phyloP scores from a whole-genome alignment of 2,888 invertebrate genomes.

The Agonopterix heracliana region DNA sequence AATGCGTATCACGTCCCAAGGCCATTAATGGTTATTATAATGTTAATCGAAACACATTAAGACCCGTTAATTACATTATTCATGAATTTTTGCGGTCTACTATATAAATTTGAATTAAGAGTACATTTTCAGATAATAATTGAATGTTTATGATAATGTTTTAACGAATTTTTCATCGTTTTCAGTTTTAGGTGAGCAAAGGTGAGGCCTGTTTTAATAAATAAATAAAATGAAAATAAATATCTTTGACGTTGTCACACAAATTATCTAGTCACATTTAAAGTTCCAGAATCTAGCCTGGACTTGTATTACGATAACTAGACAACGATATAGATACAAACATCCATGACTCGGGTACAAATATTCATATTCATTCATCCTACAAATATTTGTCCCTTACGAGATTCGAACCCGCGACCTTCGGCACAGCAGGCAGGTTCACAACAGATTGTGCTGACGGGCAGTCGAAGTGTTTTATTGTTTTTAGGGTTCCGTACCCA shows the following conservation, averaged over 20 bases:
- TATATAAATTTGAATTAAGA: neutral
- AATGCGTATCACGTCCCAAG: conserved; percentile 2
- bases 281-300: too few species aligned
- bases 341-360: too few species aligned
- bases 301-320: too few species aligned
- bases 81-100: conserved; percentile 2
- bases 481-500: too few species aligned
- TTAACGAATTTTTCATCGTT: neutral
- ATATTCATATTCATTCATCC: too few species aligned
- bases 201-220: neutral
- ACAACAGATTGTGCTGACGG: too few species aligned
- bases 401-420: too few species aligned
- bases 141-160: neutral
- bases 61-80: conserved; percentile 6
- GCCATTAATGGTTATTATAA: conserved; percentile 5
- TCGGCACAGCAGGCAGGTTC: too few species aligned
- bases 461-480: too few species aligned
- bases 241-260: neutral
- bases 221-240: neutral
- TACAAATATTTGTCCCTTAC: too few species aligned
- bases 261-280: neutral
- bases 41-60: conserved; percentile 6
- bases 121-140: neutral
- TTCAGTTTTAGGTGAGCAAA: neutral
- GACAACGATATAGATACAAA: too few species aligned